These are phyloP conservation scores for Thomomys bottae DNA, from an alignment of 2,113 vertebrate genomes.

Conservation along the genomic window DNA sequence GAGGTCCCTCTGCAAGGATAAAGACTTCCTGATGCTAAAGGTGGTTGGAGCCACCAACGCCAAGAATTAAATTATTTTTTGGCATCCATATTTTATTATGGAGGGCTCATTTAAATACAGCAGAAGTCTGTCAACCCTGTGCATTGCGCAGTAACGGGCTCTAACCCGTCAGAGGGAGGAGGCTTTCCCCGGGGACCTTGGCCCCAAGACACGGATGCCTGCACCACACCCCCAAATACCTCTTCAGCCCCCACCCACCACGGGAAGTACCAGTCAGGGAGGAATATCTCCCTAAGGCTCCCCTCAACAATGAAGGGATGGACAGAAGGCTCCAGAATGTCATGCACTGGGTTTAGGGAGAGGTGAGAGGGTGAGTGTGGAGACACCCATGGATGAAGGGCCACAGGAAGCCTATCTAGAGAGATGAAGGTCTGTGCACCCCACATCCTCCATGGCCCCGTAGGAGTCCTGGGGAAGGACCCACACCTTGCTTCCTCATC, in stretches of 20 bases:
- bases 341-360: not conserved
- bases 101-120: constrained; percentile 67
- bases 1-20: constrained; percentile 27
- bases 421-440: not conserved
- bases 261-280: not conserved
- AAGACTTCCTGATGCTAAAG: constrained; percentile 61
- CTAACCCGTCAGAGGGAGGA: not conserved
- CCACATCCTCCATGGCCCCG: not conserved
- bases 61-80: constrained; percentile 65
- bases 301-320: not conserved
- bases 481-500: not conserved
- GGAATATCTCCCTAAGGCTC: not conserved
- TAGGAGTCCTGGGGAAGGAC: constrained; percentile 10
- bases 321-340: not conserved
- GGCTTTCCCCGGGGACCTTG: not conserved
- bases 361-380: not conserved
- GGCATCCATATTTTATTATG: constrained; percentile 65
- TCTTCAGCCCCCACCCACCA: not conserved
- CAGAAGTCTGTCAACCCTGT: constrained; percentile 50
- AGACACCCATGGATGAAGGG: no score
- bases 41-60: constrained; percentile 53
- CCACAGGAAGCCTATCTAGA: not conserved
- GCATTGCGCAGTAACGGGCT: constrained; percentile 33
- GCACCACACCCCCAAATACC: not conserved
- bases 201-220: not conserved